These are phyloP conservation scores for Lepidurus arcticus DNA, from an alignment of 1,140 invertebrate species.

Conservation along the genomic window DNA sequence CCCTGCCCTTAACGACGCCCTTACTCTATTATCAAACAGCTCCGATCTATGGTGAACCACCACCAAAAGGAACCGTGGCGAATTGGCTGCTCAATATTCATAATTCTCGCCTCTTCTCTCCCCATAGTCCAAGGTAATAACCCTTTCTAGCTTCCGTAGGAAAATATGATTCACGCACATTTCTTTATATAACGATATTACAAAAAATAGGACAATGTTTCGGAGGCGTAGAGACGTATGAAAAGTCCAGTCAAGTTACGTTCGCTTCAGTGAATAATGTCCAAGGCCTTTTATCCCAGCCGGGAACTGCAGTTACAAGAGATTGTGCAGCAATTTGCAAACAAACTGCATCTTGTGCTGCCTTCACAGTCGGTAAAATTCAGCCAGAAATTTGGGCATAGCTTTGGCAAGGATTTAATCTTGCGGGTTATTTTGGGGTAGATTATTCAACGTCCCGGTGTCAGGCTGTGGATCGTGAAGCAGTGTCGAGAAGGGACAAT, in stretches of 20 bases:
- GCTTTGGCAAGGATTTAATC: not conserved
- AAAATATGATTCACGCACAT: not conserved
- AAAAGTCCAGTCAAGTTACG: slow-evolving; percentile 46
- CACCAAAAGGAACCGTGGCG: not conserved
- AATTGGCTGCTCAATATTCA: slow-evolving; percentile 19
- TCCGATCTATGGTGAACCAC: not conserved
- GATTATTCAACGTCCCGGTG: slow-evolving; percentile 48
- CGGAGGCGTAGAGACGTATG: slow-evolving; percentile 49
- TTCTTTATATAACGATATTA: not conserved
- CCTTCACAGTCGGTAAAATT: slow-evolving; percentile 45
- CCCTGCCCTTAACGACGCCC: not conserved
- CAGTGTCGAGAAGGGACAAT: slow-evolving; percentile 42
- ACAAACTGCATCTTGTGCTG: slow-evolving; percentile 45
- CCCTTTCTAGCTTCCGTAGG: not conserved
- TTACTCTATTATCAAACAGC: slow-evolving; percentile 12
- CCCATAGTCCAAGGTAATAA: not conserved
- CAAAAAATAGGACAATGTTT: slow-evolving; percentile 45
- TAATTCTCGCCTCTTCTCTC: not conserved
- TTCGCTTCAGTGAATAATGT: slow-evolving; percentile 41
- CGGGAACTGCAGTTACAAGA: slow-evolving; percentile 46
- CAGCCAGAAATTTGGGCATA: not conserved
- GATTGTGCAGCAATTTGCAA: slow-evolving; percentile 49
- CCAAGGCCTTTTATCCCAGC: slow-evolving; percentile 45
- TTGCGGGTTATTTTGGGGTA: slow-evolving; percentile 33
- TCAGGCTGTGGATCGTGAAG: slow-evolving; percentile 43